Evolutionary conservation across 2,797 vertebrate genomes (phyloP), one percentile per base, ranked within the genome.

Genomic region (Chlorospingus flavigularis): DNA sequence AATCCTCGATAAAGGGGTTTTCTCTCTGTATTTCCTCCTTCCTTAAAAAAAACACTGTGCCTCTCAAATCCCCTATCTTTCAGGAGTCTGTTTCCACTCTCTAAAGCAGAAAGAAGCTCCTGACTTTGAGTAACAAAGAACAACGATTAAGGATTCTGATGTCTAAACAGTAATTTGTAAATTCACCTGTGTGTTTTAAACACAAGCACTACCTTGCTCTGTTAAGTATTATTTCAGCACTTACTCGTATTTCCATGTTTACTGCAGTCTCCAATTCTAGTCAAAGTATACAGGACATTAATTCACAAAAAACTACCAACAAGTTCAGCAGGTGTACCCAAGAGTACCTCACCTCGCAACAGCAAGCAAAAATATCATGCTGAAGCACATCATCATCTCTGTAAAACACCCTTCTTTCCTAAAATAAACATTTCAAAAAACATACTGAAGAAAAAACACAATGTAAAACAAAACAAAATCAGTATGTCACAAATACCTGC

Each of bases 291-390:
- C 2, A 55, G 26, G 12, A 51, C 24, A 8, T 21, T 24, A 70
- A 61, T 40, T 58, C 39, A 53, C 42, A 67, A 78, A 65, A 65
- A 83, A 33, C 16, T 19, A 67, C 23, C 33, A 37, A 12, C 1
- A 61, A 55, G 13, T 55, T 66, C 74, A 63, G 48, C 30, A 87
- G 15, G 51, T 20, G 5, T 30, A 71, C 7, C 2, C 16, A 71
- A 53, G 19, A 0, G 0, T 43, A 73, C 28, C 45, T 37, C 28
- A 68, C 17, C 43, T 73, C 43, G 55, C 13, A 91, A 66, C 0
- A 67, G 37, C 23, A 66, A 78, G 51, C 25, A 78, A 75, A 94
- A 90, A 24, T 2, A 35, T 2, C 40, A 40, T 7, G 9, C 25
- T 62, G 58, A 78, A 75, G 51, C 17, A 78, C n/a, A 42, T 78